phyloP scores from a whole-genome alignment of 2,113 vertebrate species.

The Aldabrachelys gigantea region DNA sequence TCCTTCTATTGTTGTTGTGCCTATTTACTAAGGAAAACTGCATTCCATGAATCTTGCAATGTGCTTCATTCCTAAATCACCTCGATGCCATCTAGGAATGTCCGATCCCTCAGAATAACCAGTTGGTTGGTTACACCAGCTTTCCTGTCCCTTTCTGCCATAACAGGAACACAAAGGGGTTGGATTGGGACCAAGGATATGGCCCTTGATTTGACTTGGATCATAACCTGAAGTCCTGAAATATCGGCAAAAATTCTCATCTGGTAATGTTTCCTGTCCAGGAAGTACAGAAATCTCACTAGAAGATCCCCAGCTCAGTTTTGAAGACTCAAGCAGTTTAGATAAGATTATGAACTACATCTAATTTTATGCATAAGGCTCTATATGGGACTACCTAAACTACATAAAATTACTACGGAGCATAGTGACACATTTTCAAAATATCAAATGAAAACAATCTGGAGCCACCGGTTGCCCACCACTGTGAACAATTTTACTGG shows the following conservation, averaged over 20 bases:
- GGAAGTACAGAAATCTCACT: background rate
- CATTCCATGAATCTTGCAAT: background rate
- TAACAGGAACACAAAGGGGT: background rate
- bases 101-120: background rate
- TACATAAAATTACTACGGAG: background rate
- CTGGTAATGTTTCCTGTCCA: background rate
- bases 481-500: background rate
- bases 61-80: conserved; percentile 12
- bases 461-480: background rate
- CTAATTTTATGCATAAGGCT: background rate
- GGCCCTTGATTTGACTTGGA: background rate
- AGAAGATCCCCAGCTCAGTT: background rate
- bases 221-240: background rate
- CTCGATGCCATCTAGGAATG: background rate
- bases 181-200: background rate
- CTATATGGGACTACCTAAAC: background rate
- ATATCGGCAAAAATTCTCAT: background rate
- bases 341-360: background rate
- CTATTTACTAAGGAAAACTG: background rate
- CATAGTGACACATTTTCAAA: background rate
- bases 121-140: background rate
- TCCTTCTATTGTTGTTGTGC: background rate
- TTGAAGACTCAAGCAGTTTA: background rate
- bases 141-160: background rate
- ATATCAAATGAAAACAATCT: background rate